phyloP scores from a whole-genome alignment of 2,797 vertebrate species.

The Gastrophryne carolinensis region DNA sequence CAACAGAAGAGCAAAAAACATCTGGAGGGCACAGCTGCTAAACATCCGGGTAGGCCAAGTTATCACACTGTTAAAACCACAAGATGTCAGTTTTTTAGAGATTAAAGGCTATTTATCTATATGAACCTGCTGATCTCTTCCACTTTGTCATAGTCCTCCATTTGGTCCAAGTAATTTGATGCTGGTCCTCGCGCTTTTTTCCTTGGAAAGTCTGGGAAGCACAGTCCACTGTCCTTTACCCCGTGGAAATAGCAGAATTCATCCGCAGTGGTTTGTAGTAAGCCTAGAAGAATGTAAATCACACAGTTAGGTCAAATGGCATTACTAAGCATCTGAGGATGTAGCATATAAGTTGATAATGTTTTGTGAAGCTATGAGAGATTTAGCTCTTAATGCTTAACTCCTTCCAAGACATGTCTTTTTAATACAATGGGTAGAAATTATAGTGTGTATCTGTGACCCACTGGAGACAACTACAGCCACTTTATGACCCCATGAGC shows the following conservation, averaged over 20 bases:
- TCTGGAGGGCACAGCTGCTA: slow-evolving; percentile 64
- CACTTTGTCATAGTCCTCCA: slow-evolving; percentile 87
- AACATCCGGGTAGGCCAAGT: slow-evolving; percentile 59
- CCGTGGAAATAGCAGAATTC: slow-evolving; percentile 97
- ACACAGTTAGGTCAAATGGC: not conserved
- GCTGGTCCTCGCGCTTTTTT: slow-evolving; percentile 88
- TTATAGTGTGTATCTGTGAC: too few relatives aligned
- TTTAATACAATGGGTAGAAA: too few relatives aligned
- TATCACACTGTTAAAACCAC: slow-evolving; percentile 64
- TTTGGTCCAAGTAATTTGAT: slow-evolving; percentile 93
- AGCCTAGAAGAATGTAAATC: slow-evolving; percentile 73
- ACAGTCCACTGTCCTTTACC: slow-evolving; percentile 83
- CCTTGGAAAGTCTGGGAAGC: slow-evolving; percentile 97
- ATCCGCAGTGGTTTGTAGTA: slow-evolving; percentile 94
- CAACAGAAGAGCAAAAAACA: slow-evolving; percentile 61
- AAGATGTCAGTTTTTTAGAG: slow-evolving; percentile 58
- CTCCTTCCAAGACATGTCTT: too few relatives aligned
- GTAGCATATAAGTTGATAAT: too few relatives aligned
- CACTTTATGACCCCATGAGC: too few relatives aligned
- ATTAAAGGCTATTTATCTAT: slow-evolving; percentile 70
- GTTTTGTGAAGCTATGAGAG: too few relatives aligned
- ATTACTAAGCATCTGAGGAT: too few relatives aligned
- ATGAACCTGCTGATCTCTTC: slow-evolving; percentile 95
- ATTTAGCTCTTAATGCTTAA: too few relatives aligned
- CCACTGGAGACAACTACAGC: too few relatives aligned